Evolutionary conservation across 2,797 vertebrate genomes (phyloP).

Genomic region (Hoplostethus mediterraneus): DNA sequence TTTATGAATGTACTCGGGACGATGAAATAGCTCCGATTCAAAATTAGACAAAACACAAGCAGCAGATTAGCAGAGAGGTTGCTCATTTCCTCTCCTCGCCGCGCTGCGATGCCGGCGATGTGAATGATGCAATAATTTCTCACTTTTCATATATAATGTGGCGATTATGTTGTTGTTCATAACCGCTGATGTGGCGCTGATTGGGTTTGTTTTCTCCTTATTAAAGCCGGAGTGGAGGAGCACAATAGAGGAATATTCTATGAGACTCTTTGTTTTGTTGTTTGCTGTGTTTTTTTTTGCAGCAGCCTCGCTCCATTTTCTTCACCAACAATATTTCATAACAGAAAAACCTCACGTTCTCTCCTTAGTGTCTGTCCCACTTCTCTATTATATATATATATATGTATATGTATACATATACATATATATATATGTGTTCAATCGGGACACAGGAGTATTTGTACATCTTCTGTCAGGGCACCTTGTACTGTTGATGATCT

Average conservation of each 20-base stretch:
- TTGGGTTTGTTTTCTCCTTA: constrained; percentile 74
- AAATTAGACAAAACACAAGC: constrained; percentile 45
- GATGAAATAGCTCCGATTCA: constrained; percentile 56
- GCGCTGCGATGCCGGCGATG: constrained; percentile 37
- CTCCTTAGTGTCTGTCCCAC: constrained; percentile 10
- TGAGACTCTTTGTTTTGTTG: constrained; percentile 67
- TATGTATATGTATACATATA: no score
- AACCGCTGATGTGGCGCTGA: constrained; percentile 62
- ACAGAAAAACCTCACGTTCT: neutral
- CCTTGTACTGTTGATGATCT: neutral
- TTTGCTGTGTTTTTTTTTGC: constrained; percentile 29
- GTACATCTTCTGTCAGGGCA: constrained; percentile 22
- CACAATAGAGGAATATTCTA: constrained; percentile 73
- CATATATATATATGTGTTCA: neutral
- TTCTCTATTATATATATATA: constrained; percentile 7
- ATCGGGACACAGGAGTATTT: neutral
- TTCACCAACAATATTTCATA: constrained; percentile 1
- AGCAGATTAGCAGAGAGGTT: constrained; percentile 28
- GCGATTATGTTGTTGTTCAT: constrained; percentile 66
- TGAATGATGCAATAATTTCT: constrained; percentile 61
- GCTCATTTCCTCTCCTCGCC: constrained; percentile 21
- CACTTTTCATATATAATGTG: constrained; percentile 65
- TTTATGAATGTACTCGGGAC: constrained; percentile 64
- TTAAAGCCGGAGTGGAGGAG: constrained; percentile 66
- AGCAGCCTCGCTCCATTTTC: constrained; percentile 62